Conservation (phyloP, 2,797 vertebrate genomes). For the Ctenopoma kingsleyae region DNA sequence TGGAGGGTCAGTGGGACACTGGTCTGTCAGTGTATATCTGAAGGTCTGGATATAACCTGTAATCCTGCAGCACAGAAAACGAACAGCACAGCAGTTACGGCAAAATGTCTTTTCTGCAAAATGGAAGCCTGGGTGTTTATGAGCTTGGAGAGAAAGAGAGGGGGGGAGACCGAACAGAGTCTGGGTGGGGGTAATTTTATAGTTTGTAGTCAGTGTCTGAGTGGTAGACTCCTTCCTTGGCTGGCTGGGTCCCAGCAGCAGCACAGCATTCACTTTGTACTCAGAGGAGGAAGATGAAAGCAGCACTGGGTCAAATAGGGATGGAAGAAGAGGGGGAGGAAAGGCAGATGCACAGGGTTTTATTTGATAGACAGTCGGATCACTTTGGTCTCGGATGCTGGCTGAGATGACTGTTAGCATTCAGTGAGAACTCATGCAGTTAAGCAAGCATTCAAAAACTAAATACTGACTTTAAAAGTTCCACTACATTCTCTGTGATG, state of each 20-base stretch:
- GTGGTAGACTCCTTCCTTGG: slow-evolving; percentile 61
- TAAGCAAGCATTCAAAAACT: slow-evolving; percentile 64
- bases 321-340: slow-evolving; percentile 37
- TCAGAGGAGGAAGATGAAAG: slow-evolving; percentile 73
- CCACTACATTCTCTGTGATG: slow-evolving; percentile 54
- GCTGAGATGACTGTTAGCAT: slow-evolving; percentile 45
- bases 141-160: slow-evolving; percentile 53
- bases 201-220: slow-evolving; percentile 67
- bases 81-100: slow-evolving; percentile 75
- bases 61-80: slow-evolving; percentile 77
- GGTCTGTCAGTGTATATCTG: slow-evolving; percentile 76
- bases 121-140: slow-evolving; percentile 67
- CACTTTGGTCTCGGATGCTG: slow-evolving; percentile 51
- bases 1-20: slow-evolving; percentile 80
- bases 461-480: slow-evolving; percentile 68
- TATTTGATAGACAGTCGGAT: slow-evolving; percentile 60
- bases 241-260: slow-evolving; percentile 72
- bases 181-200: slow-evolving; percentile 51
- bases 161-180: slow-evolving; percentile 32
- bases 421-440: slow-evolving; percentile 42
- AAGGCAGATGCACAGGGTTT: slow-evolving; percentile 38
- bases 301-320: slow-evolving; percentile 58
- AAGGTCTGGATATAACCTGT: slow-evolving; percentile 74
- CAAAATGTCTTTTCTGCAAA: slow-evolving; percentile 73
- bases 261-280: slow-evolving; percentile 75